Base-by-base conservation (phyloP, 2,888 invertebrate genomes). In the Slavum lentiscoides region DNA sequence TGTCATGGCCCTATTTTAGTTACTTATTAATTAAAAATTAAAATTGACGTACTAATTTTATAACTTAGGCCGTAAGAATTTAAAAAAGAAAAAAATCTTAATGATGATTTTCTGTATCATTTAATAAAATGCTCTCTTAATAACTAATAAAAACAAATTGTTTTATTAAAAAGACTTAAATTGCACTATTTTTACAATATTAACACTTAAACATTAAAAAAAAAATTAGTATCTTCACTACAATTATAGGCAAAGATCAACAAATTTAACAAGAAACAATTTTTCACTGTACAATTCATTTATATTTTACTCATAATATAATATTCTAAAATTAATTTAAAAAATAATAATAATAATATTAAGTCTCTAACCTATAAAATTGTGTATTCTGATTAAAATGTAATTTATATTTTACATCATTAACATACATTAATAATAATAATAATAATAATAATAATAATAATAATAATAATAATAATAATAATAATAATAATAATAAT, bases 151-250 rank as follows among this genome's bases (percentile, higher is more conserved):
- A 80, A 80, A 80, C 80, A 80, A 72, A 80, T 80, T 72, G 62
- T 80, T 80, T 80, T 80, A 80, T 80, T 80, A 80, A 80, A 80
- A 80, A 80, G 80, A 80, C 80, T 80, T 80, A 80, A 80, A 80
- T 80, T 80, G 80, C 80, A 72, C 80, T 80, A 80, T 80, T 80
- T 80, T 72, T 80, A 80, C 80, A 80, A 72, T 80, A 72, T 80
- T 80, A 80, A 80, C 80, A 80, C 80, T 80, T 80, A 80, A 72
- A 70, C 62, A 80, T 80, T 80, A 62, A 77, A 80, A 80, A 74
- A 67, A 80, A 80, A 72, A 62, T 72, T 72, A 72, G 15, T 80
- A 80, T 72, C 70, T 80, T 70, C 70, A 80, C 80, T 80, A 80
- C 80, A 80, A 72, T 80, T 72, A 80, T 70, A 80, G 80, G 80